These are phyloP conservation scores for Hippopotamus amphibius DNA, from an alignment of 2,113 vertebrate genomes.

Conservation along the genomic window DNA sequence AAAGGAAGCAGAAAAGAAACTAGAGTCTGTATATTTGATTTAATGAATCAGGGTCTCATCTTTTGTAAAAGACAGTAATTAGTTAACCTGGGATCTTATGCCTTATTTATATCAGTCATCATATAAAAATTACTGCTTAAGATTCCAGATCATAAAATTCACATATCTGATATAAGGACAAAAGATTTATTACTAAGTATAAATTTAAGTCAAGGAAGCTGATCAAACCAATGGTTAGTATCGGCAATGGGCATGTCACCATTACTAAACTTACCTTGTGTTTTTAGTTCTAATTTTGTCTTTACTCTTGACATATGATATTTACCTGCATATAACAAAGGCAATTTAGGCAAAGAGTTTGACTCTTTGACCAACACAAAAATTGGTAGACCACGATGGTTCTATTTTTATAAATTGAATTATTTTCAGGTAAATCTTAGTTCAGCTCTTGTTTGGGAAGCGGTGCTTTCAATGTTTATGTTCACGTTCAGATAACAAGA, in stretches of 20 bases:
- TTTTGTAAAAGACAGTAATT: neutral
- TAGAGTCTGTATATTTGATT: neutral
- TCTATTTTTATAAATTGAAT: neutral
- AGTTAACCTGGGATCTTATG: neutral
- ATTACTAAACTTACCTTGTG: neutral
- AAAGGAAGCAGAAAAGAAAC: neutral
- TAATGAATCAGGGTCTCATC: neutral
- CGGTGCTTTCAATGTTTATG: neutral
- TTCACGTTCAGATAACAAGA: neutral
- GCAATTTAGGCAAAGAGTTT: neutral
- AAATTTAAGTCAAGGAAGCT: neutral
- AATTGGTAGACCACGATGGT: neutral
- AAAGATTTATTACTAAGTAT: neutral
- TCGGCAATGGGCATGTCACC: neutral
- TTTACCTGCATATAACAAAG: neutral
- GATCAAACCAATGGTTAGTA: neutral
- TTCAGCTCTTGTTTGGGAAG: neutral
- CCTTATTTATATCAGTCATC: neutral
- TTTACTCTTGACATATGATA: neutral
- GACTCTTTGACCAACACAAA: neutral
- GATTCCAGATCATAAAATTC: neutral
- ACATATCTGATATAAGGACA: neutral
- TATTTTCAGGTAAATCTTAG: neutral
- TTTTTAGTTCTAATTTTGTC: neutral
- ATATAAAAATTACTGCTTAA: neutral